A percentile compares a stretch with the other conserved stretches of the same genome.
phyloP scores from a whole-genome alignment of 2,797 vertebrate species.

The Hydrolagus colliei region DNA sequence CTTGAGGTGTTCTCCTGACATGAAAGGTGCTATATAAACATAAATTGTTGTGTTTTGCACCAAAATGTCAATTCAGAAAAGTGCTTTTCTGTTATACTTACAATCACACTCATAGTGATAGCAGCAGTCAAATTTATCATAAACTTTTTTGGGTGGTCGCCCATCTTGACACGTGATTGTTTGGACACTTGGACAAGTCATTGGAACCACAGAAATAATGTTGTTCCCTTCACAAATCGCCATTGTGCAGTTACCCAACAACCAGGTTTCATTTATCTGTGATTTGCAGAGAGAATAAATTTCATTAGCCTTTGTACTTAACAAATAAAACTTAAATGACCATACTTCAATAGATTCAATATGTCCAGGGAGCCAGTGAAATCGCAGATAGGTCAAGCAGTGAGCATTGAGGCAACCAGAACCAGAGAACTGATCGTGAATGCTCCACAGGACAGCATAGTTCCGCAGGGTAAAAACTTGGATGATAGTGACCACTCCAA shows the following conservation, averaged over 20 bases:
- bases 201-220: conserved; percentile 37
- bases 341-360: not conserved
- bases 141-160: conserved; percentile 51
- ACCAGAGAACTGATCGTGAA: too few species aligned
- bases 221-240: conserved; percentile 58
- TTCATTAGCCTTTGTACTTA: not conserved
- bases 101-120: conserved; percentile 73
- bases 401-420: too few species aligned
- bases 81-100: conserved; percentile 51
- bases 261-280: conserved; percentile 67
- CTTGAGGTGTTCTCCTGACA: too few species aligned
- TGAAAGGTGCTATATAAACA: too few species aligned
- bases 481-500: too few species aligned
- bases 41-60: not conserved
- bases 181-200: conserved; percentile 42
- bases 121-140: conserved; percentile 65
- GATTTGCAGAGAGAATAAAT: not conserved
- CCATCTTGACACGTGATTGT: conserved; percentile 60
- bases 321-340: not conserved
- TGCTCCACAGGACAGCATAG: too few species aligned
- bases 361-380: too few species aligned
- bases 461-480: too few species aligned
- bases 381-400: too few species aligned
- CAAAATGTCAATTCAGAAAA: not conserved
- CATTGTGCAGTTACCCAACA: conserved; percentile 53